These are phyloP conservation scores for Drosophila heteroneura DNA, from an alignment of 2,888 invertebrate species.

Conservation along the genomic window DNA sequence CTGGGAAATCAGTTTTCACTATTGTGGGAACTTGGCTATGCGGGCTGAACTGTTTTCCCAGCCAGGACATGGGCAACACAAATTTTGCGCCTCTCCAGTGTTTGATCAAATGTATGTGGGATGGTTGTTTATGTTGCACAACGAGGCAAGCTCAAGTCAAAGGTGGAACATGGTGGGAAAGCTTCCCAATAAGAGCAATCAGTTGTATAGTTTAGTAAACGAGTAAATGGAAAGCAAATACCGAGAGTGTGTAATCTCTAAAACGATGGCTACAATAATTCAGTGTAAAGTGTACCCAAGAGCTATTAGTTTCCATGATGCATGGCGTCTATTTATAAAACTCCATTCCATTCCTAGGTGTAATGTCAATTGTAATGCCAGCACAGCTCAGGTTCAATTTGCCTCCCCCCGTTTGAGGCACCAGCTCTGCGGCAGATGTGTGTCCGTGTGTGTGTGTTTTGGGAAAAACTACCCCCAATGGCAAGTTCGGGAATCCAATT, in stretches of 20 bases:
- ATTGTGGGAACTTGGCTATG: constrained; percentile 51
- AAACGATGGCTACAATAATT: constrained; percentile 53
- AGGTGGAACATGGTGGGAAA: constrained; percentile 6
- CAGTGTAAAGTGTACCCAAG: constrained; percentile 60
- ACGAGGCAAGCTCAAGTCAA: constrained; percentile 24
- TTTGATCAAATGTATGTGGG: constrained; percentile 24
- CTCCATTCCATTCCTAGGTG: constrained; percentile 38
- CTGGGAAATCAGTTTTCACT: constrained; percentile 58
- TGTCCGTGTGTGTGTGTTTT: constrained; percentile 16
- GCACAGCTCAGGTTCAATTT: constrained; percentile 70
- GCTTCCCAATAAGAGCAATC: constrained; percentile 1
- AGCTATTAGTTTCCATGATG: constrained; percentile 39
- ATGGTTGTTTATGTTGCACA: constrained; percentile 28
- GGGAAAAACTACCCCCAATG: constrained; percentile 61
- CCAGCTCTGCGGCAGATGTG: constrained; percentile 57
- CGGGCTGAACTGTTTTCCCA: constrained; percentile 59
- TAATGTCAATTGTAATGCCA: constrained; percentile 66
- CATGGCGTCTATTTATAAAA: constrained; percentile 54
- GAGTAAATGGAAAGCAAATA: neutral
- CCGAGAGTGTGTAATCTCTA: constrained; percentile 13
- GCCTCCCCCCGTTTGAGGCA: constrained; percentile 40
- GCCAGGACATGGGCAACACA: constrained; percentile 43
- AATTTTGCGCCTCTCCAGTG: constrained; percentile 35
- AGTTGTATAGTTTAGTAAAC: neutral
- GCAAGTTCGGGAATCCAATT: constrained; percentile 58